Percentiles rank a stretch among this genome's conserved stretches.
phyloP scores from a whole-genome alignment of 2,888 invertebrate genomes.

The Coelinius sp. region DNA sequence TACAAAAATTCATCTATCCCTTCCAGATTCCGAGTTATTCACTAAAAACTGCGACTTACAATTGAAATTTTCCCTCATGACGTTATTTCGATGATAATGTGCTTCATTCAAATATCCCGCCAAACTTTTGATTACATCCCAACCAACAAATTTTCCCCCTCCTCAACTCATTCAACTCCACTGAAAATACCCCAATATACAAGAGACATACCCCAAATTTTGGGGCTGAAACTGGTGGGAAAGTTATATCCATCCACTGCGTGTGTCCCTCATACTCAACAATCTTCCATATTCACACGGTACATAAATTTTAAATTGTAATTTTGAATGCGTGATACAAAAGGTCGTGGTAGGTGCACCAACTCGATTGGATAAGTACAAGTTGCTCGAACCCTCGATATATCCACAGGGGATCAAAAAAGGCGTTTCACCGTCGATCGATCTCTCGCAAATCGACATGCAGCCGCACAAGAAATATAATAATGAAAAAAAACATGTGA shows the following conservation, averaged over 20 bases:
- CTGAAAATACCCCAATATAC: background rate
- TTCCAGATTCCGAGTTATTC: no score
- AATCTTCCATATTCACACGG: constrained; percentile 1
- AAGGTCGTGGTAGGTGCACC: constrained; percentile 37
- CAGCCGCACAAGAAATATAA: constrained; percentile 8
- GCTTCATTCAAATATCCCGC: background rate
- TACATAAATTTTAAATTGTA: background rate
- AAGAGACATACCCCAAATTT: background rate
- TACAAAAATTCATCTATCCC: no score
- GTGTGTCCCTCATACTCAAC: constrained; percentile 27
- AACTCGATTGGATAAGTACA: constrained; percentile 40
- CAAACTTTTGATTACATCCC: background rate
- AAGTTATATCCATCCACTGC: constrained; percentile 28
- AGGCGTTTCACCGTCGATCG: constrained; percentile 39
- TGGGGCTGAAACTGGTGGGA: constrained; percentile 34
- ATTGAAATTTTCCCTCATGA: no score
- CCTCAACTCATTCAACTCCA: background rate
- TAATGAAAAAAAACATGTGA: constrained; percentile 10
- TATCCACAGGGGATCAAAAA: constrained; percentile 35
- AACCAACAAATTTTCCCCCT: background rate
- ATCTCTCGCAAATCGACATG: constrained; percentile 33
- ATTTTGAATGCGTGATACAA: constrained; percentile 23
- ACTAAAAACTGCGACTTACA: no score
- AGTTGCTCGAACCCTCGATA: constrained; percentile 31
- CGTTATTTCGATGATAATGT: no score